These are phyloP conservation scores for Enteromius mattozi DNA, from an alignment of 2,797 vertebrate species.

Conservation along the genomic window DNA sequence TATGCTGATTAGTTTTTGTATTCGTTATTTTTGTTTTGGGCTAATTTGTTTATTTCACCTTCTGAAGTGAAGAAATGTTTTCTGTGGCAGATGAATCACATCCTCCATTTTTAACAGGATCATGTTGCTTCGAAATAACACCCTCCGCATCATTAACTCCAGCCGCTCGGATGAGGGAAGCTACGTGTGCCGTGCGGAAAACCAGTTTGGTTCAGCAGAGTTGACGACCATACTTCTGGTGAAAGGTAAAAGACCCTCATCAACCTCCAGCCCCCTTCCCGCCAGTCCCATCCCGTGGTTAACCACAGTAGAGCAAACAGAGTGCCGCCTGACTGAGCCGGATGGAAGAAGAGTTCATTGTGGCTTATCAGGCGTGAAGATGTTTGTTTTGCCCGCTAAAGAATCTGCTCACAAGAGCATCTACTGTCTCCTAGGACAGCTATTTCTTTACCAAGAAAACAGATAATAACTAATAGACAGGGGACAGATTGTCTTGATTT, in stretches of 20 bases:
- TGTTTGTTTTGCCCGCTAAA: not conserved
- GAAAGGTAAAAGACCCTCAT: slow-evolving; percentile 87
- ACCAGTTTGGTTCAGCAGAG: slow-evolving; percentile 93
- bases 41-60: slow-evolving; percentile 54
- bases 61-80: not conserved
- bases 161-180: slow-evolving; percentile 92
- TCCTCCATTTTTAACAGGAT: slow-evolving; percentile 70
- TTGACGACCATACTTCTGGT: slow-evolving; percentile 88
- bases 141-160: slow-evolving; percentile 88
- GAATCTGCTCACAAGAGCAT: not conserved
- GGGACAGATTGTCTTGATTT: slow-evolving; percentile 34
- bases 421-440: slow-evolving; percentile 4
- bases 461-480: slow-evolving; percentile 3
- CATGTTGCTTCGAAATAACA: slow-evolving; percentile 91
- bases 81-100: not conserved
- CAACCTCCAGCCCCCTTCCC: slow-evolving; percentile 70
- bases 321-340: not conserved
- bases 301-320: slow-evolving; percentile 36
- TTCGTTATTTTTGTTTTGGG: not conserved
- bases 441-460: slow-evolving; percentile 1
- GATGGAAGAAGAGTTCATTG: slow-evolving; percentile 11
- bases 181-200: slow-evolving; percentile 90
- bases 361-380: slow-evolving; percentile 29
- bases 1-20: not conserved
- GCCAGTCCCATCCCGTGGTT: slow-evolving; percentile 59